These are phyloP conservation scores for Sebastes hubbsi DNA, from an alignment of 2,797 vertebrate genomes.

Conservation along the genomic window DNA sequence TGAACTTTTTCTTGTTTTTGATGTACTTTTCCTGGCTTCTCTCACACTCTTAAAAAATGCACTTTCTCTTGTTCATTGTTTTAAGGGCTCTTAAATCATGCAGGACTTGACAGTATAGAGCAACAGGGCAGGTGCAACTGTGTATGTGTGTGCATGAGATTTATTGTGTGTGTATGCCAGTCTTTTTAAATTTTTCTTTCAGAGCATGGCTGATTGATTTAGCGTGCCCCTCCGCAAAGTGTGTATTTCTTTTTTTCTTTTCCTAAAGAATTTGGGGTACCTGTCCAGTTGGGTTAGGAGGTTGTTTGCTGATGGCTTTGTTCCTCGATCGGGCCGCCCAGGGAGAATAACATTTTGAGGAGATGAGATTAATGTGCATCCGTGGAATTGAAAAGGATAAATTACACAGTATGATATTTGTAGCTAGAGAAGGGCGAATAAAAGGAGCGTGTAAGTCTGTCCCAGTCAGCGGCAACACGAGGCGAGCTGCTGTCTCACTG, in stretches of 20 bases:
- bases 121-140: constrained; percentile 69
- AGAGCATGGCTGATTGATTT: constrained; percentile 73
- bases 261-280: constrained; percentile 48
- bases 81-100: constrained; percentile 47
- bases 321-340: constrained; percentile 46
- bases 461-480: constrained; percentile 56
- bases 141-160: constrained; percentile 22
- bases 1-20: constrained; percentile 55
- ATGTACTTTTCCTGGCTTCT: constrained; percentile 15
- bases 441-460: constrained; percentile 57
- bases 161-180: constrained; percentile 47
- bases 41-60: constrained; percentile 14
- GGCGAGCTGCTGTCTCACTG: constrained; percentile 41
- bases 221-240: constrained; percentile 42
- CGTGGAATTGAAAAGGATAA: constrained; percentile 62
- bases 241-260: constrained; percentile 14
- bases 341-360: constrained; percentile 68
- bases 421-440: constrained; percentile 44
- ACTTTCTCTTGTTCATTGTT: constrained; percentile 26
- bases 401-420: constrained; percentile 71
- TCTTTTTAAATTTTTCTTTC: constrained; percentile 64
- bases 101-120: constrained; percentile 53
- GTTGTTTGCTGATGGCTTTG: constrained; percentile 72
- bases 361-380: constrained; percentile 72
- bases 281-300: constrained; percentile 69